Evolutionary conservation across 2,888 invertebrate species (phyloP), one percentile per base, ranked within the genome.

Genomic region (Drosophila lutescens): DNA sequence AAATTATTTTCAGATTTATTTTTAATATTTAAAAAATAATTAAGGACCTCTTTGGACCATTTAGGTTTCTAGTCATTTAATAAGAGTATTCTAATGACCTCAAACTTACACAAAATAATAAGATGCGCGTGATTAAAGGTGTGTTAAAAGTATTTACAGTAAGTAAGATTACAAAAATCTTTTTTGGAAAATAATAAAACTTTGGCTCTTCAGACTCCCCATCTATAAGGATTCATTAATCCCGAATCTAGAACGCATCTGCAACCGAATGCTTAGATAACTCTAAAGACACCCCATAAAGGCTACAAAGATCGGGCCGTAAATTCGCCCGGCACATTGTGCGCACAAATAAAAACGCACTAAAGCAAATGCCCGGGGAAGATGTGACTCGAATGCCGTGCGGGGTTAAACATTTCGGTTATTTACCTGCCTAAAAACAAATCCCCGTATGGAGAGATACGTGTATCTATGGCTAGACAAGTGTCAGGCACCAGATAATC

Each of bases 401-500:
- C 34, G 55, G 74, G 85, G 63, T 66, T 73, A 75, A 79, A 43
- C 73, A 62, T 69, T 60, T 72, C 63, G 54, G 58, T 57, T 85
- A 85, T 85, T 87, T 78, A 87, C 86, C 88, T 87, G 82, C 46
- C 77, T 60, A 75, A 74, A 66, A 63, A 74, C 69, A 73, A 66
- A 62, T 58, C 54, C 60, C 54, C 30, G 23, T 51, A 46, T 57
- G 36, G 46, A 58, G 57, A 61, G 57, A 63, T 49, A 68, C 58
- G 67, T 74, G 72, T 70, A 63, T 79, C 60, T 58, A 71, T 54
- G 79, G 69, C 87, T 78, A 81, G 85, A 85, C 86, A 75, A 79
- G 76, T 76, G 75, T 61, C 61, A 81, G 77, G 82, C 76, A 80
- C 76, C 72, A 83, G 85, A 88, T 85, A 85, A 85, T 85, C 85